Percentiles rank a stretch among this genome's conserved stretches.
phyloP scores from a whole-genome alignment of 2,888 invertebrate species.

The Orthosia incerta region DNA sequence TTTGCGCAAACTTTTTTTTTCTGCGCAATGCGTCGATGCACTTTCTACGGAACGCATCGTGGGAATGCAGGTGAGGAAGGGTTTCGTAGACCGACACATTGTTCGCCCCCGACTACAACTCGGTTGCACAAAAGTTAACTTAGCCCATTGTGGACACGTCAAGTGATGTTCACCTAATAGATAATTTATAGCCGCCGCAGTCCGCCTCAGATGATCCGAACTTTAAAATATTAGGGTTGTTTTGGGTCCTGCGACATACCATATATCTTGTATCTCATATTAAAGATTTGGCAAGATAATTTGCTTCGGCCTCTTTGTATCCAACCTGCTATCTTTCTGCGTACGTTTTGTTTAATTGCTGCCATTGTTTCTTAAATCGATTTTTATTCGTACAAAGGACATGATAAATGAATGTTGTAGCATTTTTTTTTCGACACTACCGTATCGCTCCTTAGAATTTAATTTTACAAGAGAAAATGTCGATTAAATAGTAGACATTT shows the following conservation, averaged over 20 bases:
- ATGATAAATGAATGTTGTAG: conserved; percentile 49
- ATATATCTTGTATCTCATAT: conserved; percentile 76
- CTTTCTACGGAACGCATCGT: conserved; percentile 86
- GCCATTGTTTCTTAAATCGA: conserved; percentile 59
- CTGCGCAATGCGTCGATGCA: conserved; percentile 75
- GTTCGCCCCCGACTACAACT: conserved; percentile 79
- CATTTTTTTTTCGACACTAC: conserved; percentile 22
- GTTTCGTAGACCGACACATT: conserved; percentile 79
- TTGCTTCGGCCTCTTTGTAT: conserved; percentile 76
- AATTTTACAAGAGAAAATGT: background rate
- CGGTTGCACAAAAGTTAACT: conserved; percentile 89
- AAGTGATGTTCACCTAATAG: conserved; percentile 89
- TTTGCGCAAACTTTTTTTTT: conserved; percentile 89
- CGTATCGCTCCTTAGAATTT: conserved; percentile 2
- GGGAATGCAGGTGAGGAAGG: conserved; percentile 91
- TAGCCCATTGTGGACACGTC: conserved; percentile 87
- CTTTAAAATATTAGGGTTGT: conserved; percentile 89
- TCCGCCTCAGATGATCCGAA: conserved; percentile 74
- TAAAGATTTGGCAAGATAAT: conserved; percentile 83
- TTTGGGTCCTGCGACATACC: conserved; percentile 75
- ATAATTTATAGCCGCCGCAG: conserved; percentile 88
- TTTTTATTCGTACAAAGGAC: conserved; percentile 53
- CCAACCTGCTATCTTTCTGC: conserved; percentile 57
- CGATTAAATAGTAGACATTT: conserved; percentile 12
- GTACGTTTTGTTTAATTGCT: conserved; percentile 61